A percentile compares a stretch with the other conserved stretches of the same genome.
Conservation (phyloP, 2,797 vertebrate species). For the Erithacus rubecula region DNA sequence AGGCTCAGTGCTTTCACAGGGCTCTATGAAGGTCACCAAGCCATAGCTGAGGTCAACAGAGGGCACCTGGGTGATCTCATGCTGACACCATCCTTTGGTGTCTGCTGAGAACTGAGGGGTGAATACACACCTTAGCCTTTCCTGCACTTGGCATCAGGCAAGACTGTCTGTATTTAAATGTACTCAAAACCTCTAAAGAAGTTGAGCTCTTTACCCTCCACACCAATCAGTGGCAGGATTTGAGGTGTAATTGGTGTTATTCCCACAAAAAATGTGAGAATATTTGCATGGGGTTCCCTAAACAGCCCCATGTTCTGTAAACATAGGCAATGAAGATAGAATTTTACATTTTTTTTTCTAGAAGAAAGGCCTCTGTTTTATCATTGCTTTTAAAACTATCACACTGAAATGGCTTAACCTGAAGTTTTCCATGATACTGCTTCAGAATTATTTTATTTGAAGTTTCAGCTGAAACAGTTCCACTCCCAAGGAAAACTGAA, state of each 20-base stretch:
- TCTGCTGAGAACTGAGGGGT: neutral
- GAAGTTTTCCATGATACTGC: neutral
- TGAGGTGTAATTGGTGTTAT: neutral
- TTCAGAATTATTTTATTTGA: conserved; percentile 22
- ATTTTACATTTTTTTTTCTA: neutral
- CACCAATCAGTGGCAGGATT: neutral
- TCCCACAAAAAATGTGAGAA: neutral
- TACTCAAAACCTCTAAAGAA: neutral
- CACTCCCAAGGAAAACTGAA: neutral
- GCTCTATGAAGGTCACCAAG: neutral
- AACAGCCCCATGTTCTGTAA: neutral
- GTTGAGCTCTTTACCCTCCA: neutral
- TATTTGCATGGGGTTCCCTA: neutral
- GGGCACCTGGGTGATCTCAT: neutral
- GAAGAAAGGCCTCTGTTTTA: neutral
- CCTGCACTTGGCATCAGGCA: neutral
- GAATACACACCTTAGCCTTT: neutral
- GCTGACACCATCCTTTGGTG: neutral
- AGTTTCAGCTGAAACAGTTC: conserved; percentile 6
- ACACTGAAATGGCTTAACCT: neutral
- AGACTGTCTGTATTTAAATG: neutral
- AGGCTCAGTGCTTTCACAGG: neutral
- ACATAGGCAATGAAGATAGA: neutral
- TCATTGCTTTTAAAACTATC: neutral
- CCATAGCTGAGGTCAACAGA: neutral